Evolutionary conservation across 2,888 invertebrate species (phyloP).

Genomic region (Piscicola geometra): DNA sequence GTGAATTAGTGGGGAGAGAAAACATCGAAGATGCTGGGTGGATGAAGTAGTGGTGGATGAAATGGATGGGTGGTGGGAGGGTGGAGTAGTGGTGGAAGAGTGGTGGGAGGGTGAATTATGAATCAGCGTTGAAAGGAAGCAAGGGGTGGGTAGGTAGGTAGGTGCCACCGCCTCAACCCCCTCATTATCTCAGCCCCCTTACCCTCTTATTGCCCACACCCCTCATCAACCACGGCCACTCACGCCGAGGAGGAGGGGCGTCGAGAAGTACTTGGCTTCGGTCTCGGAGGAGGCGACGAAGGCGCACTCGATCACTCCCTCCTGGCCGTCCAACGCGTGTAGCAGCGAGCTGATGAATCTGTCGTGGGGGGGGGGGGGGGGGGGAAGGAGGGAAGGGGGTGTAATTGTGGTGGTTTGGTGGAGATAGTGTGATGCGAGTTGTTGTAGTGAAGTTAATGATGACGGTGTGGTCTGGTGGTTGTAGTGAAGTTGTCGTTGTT

Average conservation of each 20-base stretch:
- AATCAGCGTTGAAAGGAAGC: too few species aligned
- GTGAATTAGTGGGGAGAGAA: too few species aligned
- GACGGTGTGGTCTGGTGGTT: too few species aligned
- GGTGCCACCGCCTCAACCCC: not conserved
- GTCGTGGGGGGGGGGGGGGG: slow-evolving; percentile 96
- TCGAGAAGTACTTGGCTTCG: slow-evolving; percentile 87
- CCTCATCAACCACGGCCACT: slow-evolving; percentile 40
- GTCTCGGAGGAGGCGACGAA: slow-evolving; percentile 80
- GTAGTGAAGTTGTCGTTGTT: too few species aligned
- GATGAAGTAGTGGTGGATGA: not conserved
- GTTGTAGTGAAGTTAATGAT: too few species aligned
- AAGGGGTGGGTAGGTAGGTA: too few species aligned
- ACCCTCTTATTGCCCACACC: not conserved
- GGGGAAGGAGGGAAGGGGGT: slow-evolving; percentile 89
- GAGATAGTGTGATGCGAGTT: too few species aligned
- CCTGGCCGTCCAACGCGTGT: slow-evolving; percentile 77
- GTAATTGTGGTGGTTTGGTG: not conserved
- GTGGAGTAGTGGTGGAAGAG: too few species aligned
- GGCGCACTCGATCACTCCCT: slow-evolving; percentile 84
- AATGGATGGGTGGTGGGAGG: not conserved
- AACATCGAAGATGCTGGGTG: too few species aligned
- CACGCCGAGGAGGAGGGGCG: slow-evolving; percentile 71
- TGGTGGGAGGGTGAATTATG: too few species aligned
- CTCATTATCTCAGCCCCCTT: not conserved
- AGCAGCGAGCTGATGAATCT: slow-evolving; percentile 69